Evolutionary conservation across 2,888 invertebrate genomes (phyloP), one percentile per base, ranked within the genome.

Genomic region (Perizoma affinitatum): DNA sequence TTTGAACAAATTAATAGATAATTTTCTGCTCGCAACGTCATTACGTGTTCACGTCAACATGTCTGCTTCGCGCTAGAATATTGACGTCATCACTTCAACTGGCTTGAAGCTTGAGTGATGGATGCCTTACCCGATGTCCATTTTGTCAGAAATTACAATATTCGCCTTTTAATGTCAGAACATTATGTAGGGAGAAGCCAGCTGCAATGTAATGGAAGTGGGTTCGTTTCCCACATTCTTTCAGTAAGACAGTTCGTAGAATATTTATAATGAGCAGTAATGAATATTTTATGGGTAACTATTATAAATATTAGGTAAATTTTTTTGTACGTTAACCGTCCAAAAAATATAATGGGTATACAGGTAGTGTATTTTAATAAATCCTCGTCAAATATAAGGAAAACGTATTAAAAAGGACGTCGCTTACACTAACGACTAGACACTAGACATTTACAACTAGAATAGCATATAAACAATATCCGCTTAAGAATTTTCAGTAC

Each of bases 181-280:
- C n/a, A 36, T n/a, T n/a, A n/a, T 54, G 61, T 57, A 36, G 40
- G 38, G 38, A 40, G 6, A 44, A 57, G 57, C 54, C 50, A 36
- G 57, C 38, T 61, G 52, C 48, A 10, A 43, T n/a, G 44, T 36
- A 43, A 42, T 42, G 43, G 6, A 41, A 4, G 35, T 11, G 34
- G 50, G 46, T 54, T 54, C 49, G 34, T 6, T 57, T 61, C 57
- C 57, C 46, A 43, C 58, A 58, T 54, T 58, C 50, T 47, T 62
- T 58, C 54, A 58, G 57, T 6, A 42, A 36, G 35, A 43, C 33
- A 48, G 56, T 56, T 56, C 61, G 45, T 50, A 46, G 61, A 51
- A 58, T 7, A 54, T 46, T 42, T 34, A 51, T 58, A 51, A 52
- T 51, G 51, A 62, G 50, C 47, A 43, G 54, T 41, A 40, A 46